These are phyloP conservation scores for Caenorhabditis zanzibari DNA, from an alignment of 2,888 invertebrate genomes.

Conservation along the genomic window DNA sequence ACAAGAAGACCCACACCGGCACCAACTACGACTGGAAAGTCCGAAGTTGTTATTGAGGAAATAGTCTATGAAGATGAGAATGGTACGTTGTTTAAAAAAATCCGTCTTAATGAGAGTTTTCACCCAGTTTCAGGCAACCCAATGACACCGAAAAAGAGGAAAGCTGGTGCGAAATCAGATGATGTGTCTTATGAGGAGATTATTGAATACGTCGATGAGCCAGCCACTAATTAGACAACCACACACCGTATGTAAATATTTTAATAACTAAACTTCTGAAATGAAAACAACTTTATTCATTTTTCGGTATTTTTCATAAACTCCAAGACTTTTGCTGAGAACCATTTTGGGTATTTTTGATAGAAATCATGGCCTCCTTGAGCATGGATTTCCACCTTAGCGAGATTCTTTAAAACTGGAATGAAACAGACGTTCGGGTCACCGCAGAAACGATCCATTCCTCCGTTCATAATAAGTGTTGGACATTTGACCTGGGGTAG, in stretches of 20 bases:
- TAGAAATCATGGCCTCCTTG: constrained; percentile 83
- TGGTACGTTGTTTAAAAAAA: constrained; percentile 8
- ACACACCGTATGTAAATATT: background rate
- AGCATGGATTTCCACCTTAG: constrained; percentile 78
- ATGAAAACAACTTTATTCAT: constrained; percentile 13
- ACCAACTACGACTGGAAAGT: constrained; percentile 7
- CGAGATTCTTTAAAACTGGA: constrained; percentile 76
- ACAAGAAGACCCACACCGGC: constrained; percentile 31
- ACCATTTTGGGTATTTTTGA: constrained; percentile 82
- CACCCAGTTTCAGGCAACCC: constrained; percentile 61
- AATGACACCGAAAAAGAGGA: constrained; percentile 53
- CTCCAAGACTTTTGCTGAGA: constrained; percentile 75
- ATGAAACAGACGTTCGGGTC: constrained; percentile 78
- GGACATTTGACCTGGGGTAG: constrained; percentile 77
- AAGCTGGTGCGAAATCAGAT: constrained; percentile 51
- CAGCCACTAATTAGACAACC: constrained; percentile 34
- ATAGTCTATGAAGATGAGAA: constrained; percentile 61
- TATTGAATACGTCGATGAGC: constrained; percentile 68
- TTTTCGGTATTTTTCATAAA: constrained; percentile 51
- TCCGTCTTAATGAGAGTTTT: too few species aligned
- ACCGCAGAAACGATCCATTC: constrained; percentile 78
- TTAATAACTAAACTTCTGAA: constrained; percentile 11
- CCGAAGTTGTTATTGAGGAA: constrained; percentile 58
- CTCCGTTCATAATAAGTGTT: constrained; percentile 79
- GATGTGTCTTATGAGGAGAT: constrained; percentile 67